Base-by-base conservation (phyloP, 2,888 invertebrate species). In the Cerastis rubricosa region DNA sequence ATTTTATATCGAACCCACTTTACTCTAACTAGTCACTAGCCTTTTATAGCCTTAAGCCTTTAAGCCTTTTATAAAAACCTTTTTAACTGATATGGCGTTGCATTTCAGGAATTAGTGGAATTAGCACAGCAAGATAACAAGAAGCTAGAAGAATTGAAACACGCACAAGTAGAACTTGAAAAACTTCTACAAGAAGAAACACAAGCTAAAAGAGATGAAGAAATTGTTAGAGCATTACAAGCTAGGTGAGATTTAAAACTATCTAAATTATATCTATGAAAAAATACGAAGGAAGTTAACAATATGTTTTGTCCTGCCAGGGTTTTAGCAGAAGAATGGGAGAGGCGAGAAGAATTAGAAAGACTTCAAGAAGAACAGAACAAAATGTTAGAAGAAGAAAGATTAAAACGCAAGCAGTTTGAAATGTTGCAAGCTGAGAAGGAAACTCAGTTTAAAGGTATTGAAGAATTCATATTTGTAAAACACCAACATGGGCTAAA, bases 261-360 rank as follows among this genome's bases (percentile, higher is more conserved):
- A 25, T 17, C 35, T 40, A 0, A 22, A 45, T 61, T 17, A n/a
- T 40, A 12, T 17, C 4, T 43, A n/a, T 40, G 1, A 4, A 17
- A 45, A 47, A 17, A 35, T 12, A 12, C 0, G 0, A n/a, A n/a
- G 0, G 22, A 12, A 25, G 19, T 17, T 72, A 65, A 77, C 6
- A 1, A 49, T 65, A 17, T 47, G 47, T 77, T 43, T 71, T 78
- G 47, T 82, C 22, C 70, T 81, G 79, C 59, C 85, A 97, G 97
- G 86, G 98, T 98, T 68, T 94, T 98, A 85, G 97, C 98, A 70
- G 98, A 98, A 94, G 98, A 98, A 96, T 98, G 98, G 98, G 98
- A 98, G 88, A 98, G 98, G 90, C 94, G 98, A 84, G 98, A 98
- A 91, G 98, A 98, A 92, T 92, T 98, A 84, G 98, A 98, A 94